Base-by-base conservation (phyloP, 2,888 invertebrate genomes). In the Polydesmus complanatus region DNA sequence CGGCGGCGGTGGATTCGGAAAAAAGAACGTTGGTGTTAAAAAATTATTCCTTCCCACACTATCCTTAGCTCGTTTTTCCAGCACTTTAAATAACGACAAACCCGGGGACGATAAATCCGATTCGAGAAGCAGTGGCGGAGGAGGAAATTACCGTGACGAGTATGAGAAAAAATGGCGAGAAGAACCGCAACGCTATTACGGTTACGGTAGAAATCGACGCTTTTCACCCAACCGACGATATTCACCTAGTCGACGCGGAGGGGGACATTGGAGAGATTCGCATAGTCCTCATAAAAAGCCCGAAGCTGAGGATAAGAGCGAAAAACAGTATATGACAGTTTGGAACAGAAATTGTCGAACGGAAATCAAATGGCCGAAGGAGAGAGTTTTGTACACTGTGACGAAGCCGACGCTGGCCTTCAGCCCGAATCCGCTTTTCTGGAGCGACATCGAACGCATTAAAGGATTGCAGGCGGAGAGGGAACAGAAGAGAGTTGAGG, bases 351-450 rank as follows among this genome's bases (percentile, higher is more conserved):
- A 62, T 49, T 62, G 57, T 14, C 51, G 50, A 27, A 49, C 54
- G 5, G 56, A 61, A 25, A 58, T 63, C n/a, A 54, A 56, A 25
- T 63, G 61, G 61, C 63, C 63, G 18, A 56, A 61, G 21, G 55
- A 63, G 48, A 48, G 51, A 26, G 26, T 63, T 11, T 19, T 61
- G 27, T 58, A 57, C 47, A 63, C 63, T 5, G 8, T 52, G 18
- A 11, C 27, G 1, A 63, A 54, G 23, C 63, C 63, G 11, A 5
- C 47, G 14, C 51, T 63, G 19, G 51, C 54, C 14, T 63, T 26
- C 23, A 63, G 63, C 27, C 56, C 56, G n/a, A 63, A 63, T 54
- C 63, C 61, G 11, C 14, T 27, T 19, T 49, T 49, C 22, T 61
- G 61, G 47, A 37, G 27, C 18, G 48, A 21, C 27, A 50, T 61